Base-by-base conservation (phyloP, 2,888 invertebrate genomes). In the Microdon myrmicae region DNA sequence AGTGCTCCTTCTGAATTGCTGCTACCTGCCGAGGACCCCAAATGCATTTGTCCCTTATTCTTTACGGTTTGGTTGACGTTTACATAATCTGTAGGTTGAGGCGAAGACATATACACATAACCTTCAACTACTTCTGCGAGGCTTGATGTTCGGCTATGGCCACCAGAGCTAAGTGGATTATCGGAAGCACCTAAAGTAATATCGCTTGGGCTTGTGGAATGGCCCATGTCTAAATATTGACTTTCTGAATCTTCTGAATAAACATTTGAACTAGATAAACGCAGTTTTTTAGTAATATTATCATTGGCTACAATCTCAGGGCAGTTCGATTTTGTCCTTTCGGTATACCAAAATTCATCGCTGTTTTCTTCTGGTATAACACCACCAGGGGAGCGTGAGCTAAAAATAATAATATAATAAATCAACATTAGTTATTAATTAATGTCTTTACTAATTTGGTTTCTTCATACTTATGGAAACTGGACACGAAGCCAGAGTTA, bases 1-100 rank as follows among this genome's bases (percentile, higher is more conserved):
- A 90, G 89, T n/a, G 92, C 92, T 6, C 90, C 92, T 26, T 89
- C 91, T 48, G 88, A 90, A 38, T 89, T 89, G 12, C 89, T 85
- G 35, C 90, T 90, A 69, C 89, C 88, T 2, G 86, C 83, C 10
- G 86, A 85, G 1, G 86, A 86, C 5, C 29, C 49, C 7, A 37
- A 10, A 22, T 53, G 53, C 6, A 48, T 23, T 75, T 76, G 58
- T 19, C 67, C 67, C 10, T 67, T 56, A 19, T 48, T 68, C n/a
- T 55, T 39, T 13, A 75, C 20, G 4, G 55, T 70, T 26, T 82
- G 82, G 56, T 83, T 82, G 86, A 87, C 87, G 68, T 86, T 86
- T 22, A 87, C 85, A 73, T 87, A 87, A 12, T 83, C 83, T 6
- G 69, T 68, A 6, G 41, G 28, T 39, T 54, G 56, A 1, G 74